These are phyloP conservation scores for Campylomormyrus tamandua DNA, from an alignment of 2,113 vertebrate genomes.

Conservation along the genomic window DNA sequence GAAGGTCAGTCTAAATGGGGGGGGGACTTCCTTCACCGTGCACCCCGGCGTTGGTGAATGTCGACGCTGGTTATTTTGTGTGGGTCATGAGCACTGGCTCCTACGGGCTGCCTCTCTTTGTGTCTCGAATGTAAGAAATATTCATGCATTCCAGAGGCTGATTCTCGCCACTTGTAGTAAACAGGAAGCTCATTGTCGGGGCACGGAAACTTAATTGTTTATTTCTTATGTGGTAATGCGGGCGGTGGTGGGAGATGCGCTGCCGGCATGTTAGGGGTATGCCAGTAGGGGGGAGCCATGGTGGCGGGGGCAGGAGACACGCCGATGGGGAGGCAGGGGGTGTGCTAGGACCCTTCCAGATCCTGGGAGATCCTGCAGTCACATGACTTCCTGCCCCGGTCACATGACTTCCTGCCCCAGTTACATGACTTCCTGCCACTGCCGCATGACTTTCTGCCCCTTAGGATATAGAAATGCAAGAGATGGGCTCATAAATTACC, in stretches of 20 bases:
- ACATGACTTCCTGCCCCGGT: background rate
- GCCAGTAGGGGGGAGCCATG: background rate
- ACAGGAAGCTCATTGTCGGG: background rate
- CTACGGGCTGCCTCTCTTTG: background rate
- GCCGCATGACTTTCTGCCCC: background rate
- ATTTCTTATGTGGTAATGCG: background rate
- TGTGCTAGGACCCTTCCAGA: background rate
- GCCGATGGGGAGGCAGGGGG: background rate
- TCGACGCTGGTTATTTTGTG: background rate
- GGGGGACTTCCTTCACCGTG: background rate
- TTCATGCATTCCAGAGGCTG: background rate
- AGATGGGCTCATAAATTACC: background rate
- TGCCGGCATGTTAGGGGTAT: background rate
- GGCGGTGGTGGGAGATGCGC: background rate
- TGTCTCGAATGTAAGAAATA: background rate
- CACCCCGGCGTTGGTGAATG: background rate
- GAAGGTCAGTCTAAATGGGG: conserved; percentile 69
- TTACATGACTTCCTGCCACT: background rate
- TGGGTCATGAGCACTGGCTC: background rate
- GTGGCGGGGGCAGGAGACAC: background rate
- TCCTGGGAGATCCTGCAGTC: background rate
- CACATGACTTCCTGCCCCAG: background rate
- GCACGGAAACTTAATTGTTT: background rate
- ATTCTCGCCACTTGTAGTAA: background rate
- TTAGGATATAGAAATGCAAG: background rate